phyloP scores from a whole-genome alignment of 2,888 invertebrate species.

The Heliconius sara region DNA sequence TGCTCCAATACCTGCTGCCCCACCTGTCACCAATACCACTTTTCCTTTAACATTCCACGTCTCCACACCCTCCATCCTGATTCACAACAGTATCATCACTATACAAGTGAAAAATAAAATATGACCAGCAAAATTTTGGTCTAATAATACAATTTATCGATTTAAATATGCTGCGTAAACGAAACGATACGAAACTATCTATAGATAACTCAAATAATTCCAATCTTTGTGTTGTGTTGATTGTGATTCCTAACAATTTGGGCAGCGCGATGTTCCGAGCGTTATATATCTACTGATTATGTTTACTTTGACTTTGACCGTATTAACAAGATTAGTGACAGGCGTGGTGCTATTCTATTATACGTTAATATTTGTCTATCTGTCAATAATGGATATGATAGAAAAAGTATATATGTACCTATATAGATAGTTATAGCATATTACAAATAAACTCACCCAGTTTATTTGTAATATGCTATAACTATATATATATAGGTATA shows the following conservation, averaged over 20 bases:
- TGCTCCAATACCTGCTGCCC: slow-evolving; percentile 73
- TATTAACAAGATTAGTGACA: slow-evolving; percentile 35
- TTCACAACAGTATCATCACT: not conserved
- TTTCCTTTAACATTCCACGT: slow-evolving; percentile 61
- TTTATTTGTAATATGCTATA: too few relatives aligned
- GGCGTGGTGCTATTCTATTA: slow-evolving; percentile 21
- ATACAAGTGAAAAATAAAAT: not conserved
- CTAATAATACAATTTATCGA: not conserved
- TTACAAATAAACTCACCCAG: too few relatives aligned
- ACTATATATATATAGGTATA: too few relatives aligned
- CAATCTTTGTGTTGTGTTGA: slow-evolving; percentile 38
- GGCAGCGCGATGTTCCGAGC: not conserved
- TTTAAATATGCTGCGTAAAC: not conserved
- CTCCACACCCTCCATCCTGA: slow-evolving; percentile 9
- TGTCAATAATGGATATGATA: slow-evolving; percentile 12
- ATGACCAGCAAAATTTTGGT: not conserved
- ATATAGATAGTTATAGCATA: too few relatives aligned
- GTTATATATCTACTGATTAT: slow-evolving; percentile 33
- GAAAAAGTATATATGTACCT: not conserved
- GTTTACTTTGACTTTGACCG: slow-evolving; percentile 43
- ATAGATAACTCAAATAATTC: slow-evolving; percentile 47
- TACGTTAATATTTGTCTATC: slow-evolving; percentile 26
- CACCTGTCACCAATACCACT: slow-evolving; percentile 75
- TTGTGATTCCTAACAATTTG: slow-evolving; percentile 23
- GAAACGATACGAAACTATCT: slow-evolving; percentile 32